phyloP scores from a whole-genome alignment of 1,140 invertebrate species.

The Wiebesia pumilae region DNA sequence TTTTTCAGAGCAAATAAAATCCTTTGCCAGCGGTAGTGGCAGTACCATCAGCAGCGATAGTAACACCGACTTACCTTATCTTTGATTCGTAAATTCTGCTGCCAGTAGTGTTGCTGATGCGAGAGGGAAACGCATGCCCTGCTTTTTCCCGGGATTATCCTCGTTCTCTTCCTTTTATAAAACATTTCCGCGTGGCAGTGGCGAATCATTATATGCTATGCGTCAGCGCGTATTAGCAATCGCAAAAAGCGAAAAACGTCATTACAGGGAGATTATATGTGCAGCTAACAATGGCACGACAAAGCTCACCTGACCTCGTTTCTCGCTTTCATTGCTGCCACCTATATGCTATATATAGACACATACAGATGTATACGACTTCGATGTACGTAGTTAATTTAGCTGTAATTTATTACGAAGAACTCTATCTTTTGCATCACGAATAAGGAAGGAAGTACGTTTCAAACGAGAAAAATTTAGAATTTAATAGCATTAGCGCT shows the following conservation, averaged over 20 bases:
- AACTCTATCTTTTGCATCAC: not conserved
- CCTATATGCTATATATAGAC: not conserved
- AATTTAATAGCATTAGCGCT: not conserved
- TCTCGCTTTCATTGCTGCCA: not conserved
- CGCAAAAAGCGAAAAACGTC: conserved; percentile 1
- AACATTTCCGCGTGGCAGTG: not conserved
- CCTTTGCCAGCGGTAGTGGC: conserved; percentile 38
- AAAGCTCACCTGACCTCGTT: conserved; percentile 25
- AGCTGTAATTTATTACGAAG: conserved; percentile 12
- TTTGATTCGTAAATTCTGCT: conserved; percentile 26
- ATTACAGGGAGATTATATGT: conserved; percentile 47
- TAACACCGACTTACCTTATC: conserved; percentile 1
- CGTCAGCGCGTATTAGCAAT: conserved; percentile 20
- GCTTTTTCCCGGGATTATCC: conserved; percentile 48
- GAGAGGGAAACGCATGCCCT: conserved; percentile 47
- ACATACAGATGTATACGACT: not conserved
- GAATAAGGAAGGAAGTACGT: not conserved
- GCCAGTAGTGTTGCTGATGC: conserved; percentile 1
- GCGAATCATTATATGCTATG: conserved; percentile 8
- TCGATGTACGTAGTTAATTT: conserved; percentile 4
- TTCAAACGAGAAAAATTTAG: not conserved
- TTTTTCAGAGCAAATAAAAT: conserved; percentile 52
- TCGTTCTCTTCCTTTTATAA: not conserved
- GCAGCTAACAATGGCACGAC: not conserved
- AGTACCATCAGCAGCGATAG: conserved; percentile 19